phyloP scores from a whole-genome alignment of 2,113 vertebrate species.

The Syngnathus scovelli region DNA sequence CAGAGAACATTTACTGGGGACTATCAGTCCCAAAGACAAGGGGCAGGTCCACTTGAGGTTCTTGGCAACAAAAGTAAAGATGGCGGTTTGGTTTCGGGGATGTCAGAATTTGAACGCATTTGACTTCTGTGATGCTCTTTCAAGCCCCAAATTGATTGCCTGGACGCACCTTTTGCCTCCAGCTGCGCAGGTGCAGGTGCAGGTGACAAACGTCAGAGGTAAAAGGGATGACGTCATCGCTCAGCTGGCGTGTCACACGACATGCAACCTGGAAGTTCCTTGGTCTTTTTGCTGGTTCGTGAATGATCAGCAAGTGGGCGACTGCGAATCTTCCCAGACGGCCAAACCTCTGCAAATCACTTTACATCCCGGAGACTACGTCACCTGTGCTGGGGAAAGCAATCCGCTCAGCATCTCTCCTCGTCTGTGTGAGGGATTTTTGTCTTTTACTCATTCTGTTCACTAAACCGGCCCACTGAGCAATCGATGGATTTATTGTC shows the following conservation, averaged over 20 bases:
- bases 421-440: not conserved
- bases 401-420: not conserved
- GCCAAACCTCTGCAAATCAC: rapidly evolving
- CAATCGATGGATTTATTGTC: not conserved
- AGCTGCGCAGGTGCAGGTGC: not conserved
- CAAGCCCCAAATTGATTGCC: not conserved
- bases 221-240: not conserved
- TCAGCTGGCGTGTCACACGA: not conserved
- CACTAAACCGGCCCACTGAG: too few species aligned
- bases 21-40: too few species aligned
- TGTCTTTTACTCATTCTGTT: not conserved
- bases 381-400: not conserved
- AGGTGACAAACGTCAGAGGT: not conserved
- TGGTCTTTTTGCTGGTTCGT: not conserved
- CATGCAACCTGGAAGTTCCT: not conserved
- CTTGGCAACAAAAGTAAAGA: too few species aligned
- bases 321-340: too few species aligned
- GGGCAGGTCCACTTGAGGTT: too few species aligned
- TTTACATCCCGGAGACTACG: not conserved
- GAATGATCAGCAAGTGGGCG: rapidly evolving
- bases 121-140: too few species aligned
- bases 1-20: not conserved
- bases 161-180: not conserved
- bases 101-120: too few species aligned
- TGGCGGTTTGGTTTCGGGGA: too few species aligned